Evolutionary conservation across 2,113 vertebrate genomes (phyloP).

Genomic region (Petrocephalus zakoni): DNA sequence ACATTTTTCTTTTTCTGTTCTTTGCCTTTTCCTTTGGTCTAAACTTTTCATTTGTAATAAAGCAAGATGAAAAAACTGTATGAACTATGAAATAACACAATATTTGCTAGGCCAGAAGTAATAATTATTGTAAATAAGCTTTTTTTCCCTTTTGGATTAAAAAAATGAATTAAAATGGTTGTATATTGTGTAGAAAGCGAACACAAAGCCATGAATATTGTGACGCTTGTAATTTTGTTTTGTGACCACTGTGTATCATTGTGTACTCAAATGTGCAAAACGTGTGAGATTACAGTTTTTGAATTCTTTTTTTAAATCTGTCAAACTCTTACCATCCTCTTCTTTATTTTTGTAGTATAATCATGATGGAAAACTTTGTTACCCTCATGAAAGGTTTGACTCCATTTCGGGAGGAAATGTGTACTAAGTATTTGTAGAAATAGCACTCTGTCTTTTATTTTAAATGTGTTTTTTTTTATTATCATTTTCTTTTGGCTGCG

Average conservation of each 20-base stretch:
- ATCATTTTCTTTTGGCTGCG: slow-evolving; percentile 23
- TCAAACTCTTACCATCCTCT: slow-evolving; percentile 44
- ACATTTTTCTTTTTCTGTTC: slow-evolving; percentile 10
- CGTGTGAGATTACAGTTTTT: slow-evolving; percentile 64
- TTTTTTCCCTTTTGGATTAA: slow-evolving; percentile 77
- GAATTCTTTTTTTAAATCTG: slow-evolving; percentile 37
- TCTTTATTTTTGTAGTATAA: slow-evolving; percentile 52
- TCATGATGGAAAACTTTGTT: slow-evolving; percentile 47
- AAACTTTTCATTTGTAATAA: slow-evolving; percentile 56
- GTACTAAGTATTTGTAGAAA: not conserved
- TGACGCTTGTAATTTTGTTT: slow-evolving; percentile 94
- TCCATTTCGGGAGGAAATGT: slow-evolving; percentile 36
- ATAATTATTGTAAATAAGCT: slow-evolving; percentile 86
- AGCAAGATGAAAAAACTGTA: slow-evolving; percentile 55
- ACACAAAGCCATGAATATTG: slow-evolving; percentile 93
- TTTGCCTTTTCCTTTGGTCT: slow-evolving; percentile 43
- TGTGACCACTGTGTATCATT: slow-evolving; percentile 87
- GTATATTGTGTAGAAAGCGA: slow-evolving; percentile 90
- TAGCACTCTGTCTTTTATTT: slow-evolving; percentile 24
- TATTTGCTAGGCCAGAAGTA: slow-evolving; percentile 73
- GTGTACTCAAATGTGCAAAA: slow-evolving; percentile 86
- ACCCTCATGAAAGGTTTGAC: slow-evolving; percentile 43
- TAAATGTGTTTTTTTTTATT: not conserved
- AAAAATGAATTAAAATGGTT: slow-evolving; percentile 67
- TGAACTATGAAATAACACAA: slow-evolving; percentile 58